phyloP scores from a whole-genome alignment of 2,113 vertebrate species.

The Silurus glanis region DNA sequence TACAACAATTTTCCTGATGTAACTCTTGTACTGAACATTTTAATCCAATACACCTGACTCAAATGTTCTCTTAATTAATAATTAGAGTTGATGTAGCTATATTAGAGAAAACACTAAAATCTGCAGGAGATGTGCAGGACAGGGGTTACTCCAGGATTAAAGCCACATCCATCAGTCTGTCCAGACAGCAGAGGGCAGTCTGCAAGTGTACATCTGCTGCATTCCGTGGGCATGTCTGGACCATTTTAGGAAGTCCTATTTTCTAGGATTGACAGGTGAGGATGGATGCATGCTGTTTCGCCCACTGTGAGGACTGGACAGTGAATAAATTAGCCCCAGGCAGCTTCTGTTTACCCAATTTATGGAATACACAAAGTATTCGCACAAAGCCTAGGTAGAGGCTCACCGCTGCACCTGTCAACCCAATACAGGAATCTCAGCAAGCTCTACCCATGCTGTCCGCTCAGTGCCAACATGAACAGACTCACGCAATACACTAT shows the following conservation, averaged over 20 bases:
- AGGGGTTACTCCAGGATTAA: not conserved
- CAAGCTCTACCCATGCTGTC: conserved; percentile 30
- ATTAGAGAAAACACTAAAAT: not conserved
- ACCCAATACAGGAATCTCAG: conserved; percentile 55
- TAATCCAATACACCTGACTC: not conserved
- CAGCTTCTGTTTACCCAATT: conserved; percentile 71
- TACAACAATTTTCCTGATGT: not conserved
- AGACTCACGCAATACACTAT: conserved; percentile 18
- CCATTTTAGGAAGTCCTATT: conserved; percentile 48
- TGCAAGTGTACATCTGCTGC: conserved; percentile 22
- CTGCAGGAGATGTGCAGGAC: not conserved
- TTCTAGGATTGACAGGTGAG: conserved; percentile 68
- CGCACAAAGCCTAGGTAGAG: conserved; percentile 66
- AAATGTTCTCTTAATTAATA: not conserved
- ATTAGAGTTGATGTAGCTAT: not conserved
- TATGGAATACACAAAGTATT: conserved; percentile 69
- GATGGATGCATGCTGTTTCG: conserved; percentile 61
- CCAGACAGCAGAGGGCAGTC: conserved; percentile 27
- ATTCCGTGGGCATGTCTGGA: conserved; percentile 18
- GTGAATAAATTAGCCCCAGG: conserved; percentile 74
- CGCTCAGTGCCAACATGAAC: conserved; percentile 26
- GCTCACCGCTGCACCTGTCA: conserved; percentile 73
- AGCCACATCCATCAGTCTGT: not conserved
- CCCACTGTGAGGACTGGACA: conserved; percentile 65
- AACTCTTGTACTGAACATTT: not conserved